A percentile compares a stretch with the other conserved stretches of the same genome.
Evolutionary conservation across 2,888 invertebrate genomes (phyloP).

Genomic region (Saturnia japonica): DNA sequence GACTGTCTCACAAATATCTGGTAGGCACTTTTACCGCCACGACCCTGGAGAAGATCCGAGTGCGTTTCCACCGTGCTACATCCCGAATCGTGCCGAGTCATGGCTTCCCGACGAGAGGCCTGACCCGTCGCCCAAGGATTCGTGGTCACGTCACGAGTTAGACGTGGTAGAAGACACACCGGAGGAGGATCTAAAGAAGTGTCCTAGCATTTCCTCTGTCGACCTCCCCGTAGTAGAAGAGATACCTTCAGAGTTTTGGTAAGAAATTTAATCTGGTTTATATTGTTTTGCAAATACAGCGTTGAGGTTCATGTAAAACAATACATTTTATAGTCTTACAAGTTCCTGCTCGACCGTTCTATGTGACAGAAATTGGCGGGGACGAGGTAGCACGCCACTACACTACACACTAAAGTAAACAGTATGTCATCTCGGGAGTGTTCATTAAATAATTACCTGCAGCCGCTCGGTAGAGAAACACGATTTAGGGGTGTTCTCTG

Average conservation of each 20-base stretch:
- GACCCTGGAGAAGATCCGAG: constrained; percentile 73
- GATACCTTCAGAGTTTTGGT: constrained; percentile 67
- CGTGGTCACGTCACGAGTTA: constrained; percentile 60
- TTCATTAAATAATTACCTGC: no score
- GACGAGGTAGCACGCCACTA: no score
- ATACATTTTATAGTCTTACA: no score
- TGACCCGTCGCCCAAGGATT: constrained; percentile 64
- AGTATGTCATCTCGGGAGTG: no score
- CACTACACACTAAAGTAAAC: no score
- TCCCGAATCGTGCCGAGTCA: constrained; percentile 64
- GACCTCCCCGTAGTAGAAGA: constrained; percentile 56
- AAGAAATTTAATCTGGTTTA: constrained; percentile 7
- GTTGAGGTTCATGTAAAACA: neutral
- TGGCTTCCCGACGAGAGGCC: constrained; percentile 68
- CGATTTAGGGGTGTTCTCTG: no score
- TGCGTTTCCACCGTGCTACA: constrained; percentile 63
- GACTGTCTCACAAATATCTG: neutral
- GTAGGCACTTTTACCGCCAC: constrained; percentile 71
- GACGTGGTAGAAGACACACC: constrained; percentile 47
- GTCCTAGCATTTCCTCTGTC: constrained; percentile 52
- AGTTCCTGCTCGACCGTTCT: no score
- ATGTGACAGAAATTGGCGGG: no score
- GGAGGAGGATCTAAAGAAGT: constrained; percentile 43
- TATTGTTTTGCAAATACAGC: neutral
- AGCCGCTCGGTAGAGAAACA: no score